Evolutionary conservation across 2,797 vertebrate genomes (phyloP).

Genomic region (Thunnus albacares): DNA sequence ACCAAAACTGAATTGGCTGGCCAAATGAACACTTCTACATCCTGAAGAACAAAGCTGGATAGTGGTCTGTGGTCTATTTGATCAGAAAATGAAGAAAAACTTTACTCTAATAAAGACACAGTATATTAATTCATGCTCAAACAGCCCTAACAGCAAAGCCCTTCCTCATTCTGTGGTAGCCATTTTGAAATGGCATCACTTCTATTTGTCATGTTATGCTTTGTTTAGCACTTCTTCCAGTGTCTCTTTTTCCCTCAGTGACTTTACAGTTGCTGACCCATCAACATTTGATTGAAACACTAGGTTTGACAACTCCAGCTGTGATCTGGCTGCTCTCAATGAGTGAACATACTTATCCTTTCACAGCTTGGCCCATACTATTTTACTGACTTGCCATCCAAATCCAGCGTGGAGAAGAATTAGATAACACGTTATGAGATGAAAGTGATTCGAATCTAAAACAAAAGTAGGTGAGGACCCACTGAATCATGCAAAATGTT

Average conservation of each 20-base stretch:
- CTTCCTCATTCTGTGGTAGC: background rate
- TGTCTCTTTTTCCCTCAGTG: constrained; percentile 19
- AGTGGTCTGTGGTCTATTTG: constrained; percentile 3
- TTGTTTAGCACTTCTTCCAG: constrained; percentile 24
- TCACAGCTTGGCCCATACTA: constrained; percentile 35
- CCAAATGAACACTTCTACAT: constrained; percentile 44
- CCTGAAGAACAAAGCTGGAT: constrained; percentile 20
- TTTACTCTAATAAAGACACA: background rate
- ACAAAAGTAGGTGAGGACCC: background rate
- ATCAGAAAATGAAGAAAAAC: constrained; percentile 22
- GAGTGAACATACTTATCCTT: constrained; percentile 19
- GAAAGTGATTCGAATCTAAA: constrained; percentile 23
- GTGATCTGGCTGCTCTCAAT: constrained; percentile 41
- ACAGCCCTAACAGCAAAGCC: background rate
- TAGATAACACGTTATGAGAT: constrained; percentile 32
- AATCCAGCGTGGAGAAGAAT: constrained; percentile 25
- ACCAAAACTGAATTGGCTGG: constrained; percentile 28
- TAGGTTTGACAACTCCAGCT: constrained; percentile 63
- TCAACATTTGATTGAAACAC: constrained; percentile 54
- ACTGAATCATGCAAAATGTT: background rate
- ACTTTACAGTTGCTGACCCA: constrained; percentile 21
- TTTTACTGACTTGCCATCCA: constrained; percentile 18
- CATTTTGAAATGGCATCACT: constrained; percentile 26
- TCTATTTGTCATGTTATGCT: constrained; percentile 1
- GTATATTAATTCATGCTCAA: constrained; percentile 9